Conservation (phyloP, 1,140 invertebrate species). For the Rhynchophorus ferrugineus region DNA sequence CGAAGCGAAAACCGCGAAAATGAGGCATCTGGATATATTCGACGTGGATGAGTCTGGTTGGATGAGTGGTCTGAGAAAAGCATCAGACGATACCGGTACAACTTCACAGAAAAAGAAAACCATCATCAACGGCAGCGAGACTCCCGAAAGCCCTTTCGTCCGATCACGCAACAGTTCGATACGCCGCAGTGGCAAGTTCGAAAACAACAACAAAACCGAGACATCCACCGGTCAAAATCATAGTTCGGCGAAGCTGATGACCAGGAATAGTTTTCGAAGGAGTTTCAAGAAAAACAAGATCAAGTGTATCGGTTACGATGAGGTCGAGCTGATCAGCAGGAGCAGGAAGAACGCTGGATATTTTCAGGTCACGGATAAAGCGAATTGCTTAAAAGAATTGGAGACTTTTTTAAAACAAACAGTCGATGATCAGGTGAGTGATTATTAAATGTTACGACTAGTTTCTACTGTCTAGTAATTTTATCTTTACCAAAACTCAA, state of each 20-base stretch:
- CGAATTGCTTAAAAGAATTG: conserved; percentile 26
- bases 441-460: neutral
- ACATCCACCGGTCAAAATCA: neutral
- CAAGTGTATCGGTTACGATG: conserved; percentile 19
- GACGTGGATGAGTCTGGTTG: conserved; percentile 30
- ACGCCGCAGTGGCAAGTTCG: conserved; percentile 8
- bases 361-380: conserved; percentile 21
- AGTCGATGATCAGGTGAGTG: conserved; percentile 16
- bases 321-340: conserved; percentile 17
- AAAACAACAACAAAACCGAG: conserved; percentile 5
- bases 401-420: conserved; percentile 4
- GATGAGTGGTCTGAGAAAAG: conserved; percentile 29
- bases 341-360: conserved; percentile 23
- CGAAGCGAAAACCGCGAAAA: conserved; percentile 49
- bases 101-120: conserved; percentile 19
- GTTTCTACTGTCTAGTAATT: too few relatives aligned
- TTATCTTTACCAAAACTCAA: too few relatives aligned
- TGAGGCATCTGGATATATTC: conserved; percentile 44
- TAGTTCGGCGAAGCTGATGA: neutral
- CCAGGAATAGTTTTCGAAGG: conserved; percentile 14
- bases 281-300: conserved; percentile 12
- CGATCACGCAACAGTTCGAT: conserved; percentile 23
- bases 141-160: conserved; percentile 8
- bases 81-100: conserved; percentile 8
- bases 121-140: conserved; percentile 3